A percentile compares a stretch with the other conserved stretches of the same genome.
phyloP scores from a whole-genome alignment of 1,140 invertebrate genomes.

The Dendrolimus kikuchii region DNA sequence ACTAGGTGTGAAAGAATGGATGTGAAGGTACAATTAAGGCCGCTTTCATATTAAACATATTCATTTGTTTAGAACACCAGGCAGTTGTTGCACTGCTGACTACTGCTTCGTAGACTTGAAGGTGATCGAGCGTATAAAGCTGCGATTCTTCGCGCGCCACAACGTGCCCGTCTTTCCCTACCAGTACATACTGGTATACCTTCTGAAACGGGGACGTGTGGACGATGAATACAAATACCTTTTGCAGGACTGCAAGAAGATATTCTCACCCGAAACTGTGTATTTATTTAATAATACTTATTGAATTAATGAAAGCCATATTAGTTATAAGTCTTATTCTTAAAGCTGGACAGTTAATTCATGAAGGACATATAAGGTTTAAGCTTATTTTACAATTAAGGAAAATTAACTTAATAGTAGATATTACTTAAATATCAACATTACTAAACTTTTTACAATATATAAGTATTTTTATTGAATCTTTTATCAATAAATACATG shows the following conservation, averaged over 20 bases:
- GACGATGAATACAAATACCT: slow-evolving; percentile 61
- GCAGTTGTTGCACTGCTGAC: slow-evolving; percentile 60
- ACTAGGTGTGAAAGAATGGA: too few relatives aligned
- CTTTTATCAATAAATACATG: too few relatives aligned
- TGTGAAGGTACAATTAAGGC: too few relatives aligned
- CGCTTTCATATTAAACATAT: too few relatives aligned
- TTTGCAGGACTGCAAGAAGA: slow-evolving; percentile 50
- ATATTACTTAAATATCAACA: too few relatives aligned
- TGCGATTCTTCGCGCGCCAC: slow-evolving; percentile 59
- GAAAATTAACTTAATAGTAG: too few relatives aligned
- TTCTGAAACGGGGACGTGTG: slow-evolving; percentile 51
- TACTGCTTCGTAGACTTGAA: slow-evolving; percentile 66
- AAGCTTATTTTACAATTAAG: too few relatives aligned
- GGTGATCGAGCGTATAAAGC: slow-evolving; percentile 55
- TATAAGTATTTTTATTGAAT: too few relatives aligned
- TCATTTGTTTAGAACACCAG: slow-evolving; percentile 52
- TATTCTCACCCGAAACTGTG: slow-evolving; percentile 35
- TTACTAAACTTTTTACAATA: too few relatives aligned
- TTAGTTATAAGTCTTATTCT: too few relatives aligned
- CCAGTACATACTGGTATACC: slow-evolving; percentile 57
- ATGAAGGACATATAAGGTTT: too few relatives aligned
- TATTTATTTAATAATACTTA: slow-evolving; percentile 57
- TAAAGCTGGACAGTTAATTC: too few relatives aligned
- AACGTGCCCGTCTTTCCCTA: slow-evolving; percentile 62
- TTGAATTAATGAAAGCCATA: slow-evolving; percentile 17